A percentile compares a stretch with the other conserved stretches of the same genome.
These are phyloP conservation scores for Platorchestia sp. DNA, from an alignment of 1,140 invertebrate genomes.

Conservation along the genomic window DNA sequence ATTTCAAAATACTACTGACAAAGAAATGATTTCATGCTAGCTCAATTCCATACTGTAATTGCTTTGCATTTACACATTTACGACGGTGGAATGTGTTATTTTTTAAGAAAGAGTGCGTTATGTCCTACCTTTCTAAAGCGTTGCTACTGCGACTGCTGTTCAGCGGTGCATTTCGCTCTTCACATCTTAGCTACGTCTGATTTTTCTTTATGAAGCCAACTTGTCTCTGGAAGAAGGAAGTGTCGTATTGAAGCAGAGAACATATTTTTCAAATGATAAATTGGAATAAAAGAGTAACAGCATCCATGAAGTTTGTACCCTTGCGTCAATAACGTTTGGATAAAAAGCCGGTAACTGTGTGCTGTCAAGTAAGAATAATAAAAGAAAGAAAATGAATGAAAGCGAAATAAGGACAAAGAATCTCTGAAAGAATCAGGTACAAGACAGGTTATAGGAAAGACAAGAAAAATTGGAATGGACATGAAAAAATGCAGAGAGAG, in stretches of 20 bases:
- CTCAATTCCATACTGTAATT: neutral
- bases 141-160: neutral
- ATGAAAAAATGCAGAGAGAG: too few relatives aligned
- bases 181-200: too few relatives aligned
- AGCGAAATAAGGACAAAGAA: too few relatives aligned
- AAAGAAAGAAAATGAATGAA: neutral
- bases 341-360: neutral
- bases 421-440: too few relatives aligned
- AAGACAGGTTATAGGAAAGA: too few relatives aligned
- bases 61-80: neutral
- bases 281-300: neutral
- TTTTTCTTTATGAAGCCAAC: neutral
- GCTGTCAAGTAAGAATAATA: neutral
- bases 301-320: neutral
- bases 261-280: neutral
- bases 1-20: neutral
- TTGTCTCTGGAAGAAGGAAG: neutral
- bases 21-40: neutral
- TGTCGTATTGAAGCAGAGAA: neutral
- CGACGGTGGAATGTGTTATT: neutral
- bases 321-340: neutral
- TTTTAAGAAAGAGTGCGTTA: neutral
- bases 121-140: too few relatives aligned
- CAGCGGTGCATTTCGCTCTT: neutral
- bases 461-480: too few relatives aligned